Percentiles rank a stretch among this genome's conserved stretches.
Conservation (phyloP, 2,113 vertebrate species). For the Raja brachyura region DNA sequence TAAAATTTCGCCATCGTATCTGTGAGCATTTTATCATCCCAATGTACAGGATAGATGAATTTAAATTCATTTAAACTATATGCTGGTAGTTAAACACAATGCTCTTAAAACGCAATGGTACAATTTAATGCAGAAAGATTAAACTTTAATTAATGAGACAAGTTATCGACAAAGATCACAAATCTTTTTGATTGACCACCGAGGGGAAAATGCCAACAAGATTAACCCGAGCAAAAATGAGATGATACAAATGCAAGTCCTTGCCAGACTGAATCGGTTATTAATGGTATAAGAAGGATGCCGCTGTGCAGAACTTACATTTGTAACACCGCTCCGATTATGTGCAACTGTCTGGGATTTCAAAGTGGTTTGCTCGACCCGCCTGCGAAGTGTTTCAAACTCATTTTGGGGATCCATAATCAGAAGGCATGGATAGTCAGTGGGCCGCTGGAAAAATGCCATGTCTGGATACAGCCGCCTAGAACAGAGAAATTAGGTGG, state of each 20-base stretch:
- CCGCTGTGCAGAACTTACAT: constrained; percentile 62
- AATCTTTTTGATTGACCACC: too few relatives aligned
- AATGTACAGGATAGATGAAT: background rate
- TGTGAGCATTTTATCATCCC: too few relatives aligned
- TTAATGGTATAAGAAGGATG: background rate
- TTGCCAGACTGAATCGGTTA: background rate
- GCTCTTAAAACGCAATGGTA: background rate
- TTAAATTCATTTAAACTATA: background rate
- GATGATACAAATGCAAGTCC: background rate
- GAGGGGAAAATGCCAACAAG: background rate
- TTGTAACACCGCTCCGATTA: constrained; percentile 91
- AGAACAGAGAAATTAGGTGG: constrained; percentile 16
- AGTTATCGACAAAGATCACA: background rate
- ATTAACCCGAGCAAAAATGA: background rate
- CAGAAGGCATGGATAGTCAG: constrained; percentile 83
- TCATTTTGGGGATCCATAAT: constrained; percentile 94
- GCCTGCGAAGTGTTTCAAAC: constrained; percentile 81
- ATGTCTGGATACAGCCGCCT: constrained; percentile 94
- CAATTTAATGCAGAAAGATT: background rate
- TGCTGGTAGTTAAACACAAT: background rate
- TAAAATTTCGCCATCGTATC: too few relatives aligned
- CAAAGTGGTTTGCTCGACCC: constrained; percentile 89
- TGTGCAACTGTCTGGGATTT: constrained; percentile 89
- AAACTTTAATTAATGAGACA: background rate
- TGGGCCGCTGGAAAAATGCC: constrained; percentile 91